phyloP scores from a whole-genome alignment of 2,113 vertebrate species.

The Okapia johnstoni region DNA sequence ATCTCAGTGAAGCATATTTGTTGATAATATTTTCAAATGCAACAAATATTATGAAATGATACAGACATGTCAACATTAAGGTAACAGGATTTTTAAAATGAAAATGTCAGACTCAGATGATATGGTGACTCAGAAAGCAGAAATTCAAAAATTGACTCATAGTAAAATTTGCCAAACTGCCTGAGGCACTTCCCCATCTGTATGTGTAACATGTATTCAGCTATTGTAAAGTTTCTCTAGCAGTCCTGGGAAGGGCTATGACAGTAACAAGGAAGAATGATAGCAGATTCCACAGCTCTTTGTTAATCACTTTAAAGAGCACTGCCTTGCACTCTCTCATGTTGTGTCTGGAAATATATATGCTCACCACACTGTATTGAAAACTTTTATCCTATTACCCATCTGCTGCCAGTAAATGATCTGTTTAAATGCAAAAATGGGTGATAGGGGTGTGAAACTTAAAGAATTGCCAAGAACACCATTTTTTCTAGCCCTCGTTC shows the following conservation, averaged over 20 bases:
- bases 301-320: constrained; percentile 56
- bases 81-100: neutral
- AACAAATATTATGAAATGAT: neutral
- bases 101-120: neutral
- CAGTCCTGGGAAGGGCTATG: neutral
- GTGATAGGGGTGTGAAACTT: neutral
- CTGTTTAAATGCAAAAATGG: constrained; percentile 44
- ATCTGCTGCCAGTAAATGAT: constrained; percentile 65
- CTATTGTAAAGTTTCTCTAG: neutral
- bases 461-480: neutral
- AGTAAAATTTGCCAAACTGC: neutral
- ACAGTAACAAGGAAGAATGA: constrained; percentile 37
- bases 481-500: neutral
- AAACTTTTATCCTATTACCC: constrained; percentile 60
- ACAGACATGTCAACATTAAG: neutral
- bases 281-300: constrained; percentile 27
- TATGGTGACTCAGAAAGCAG: constrained; percentile 35
- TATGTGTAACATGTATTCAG: constrained; percentile 16
- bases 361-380: neutral
- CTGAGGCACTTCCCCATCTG: neutral
- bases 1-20: neutral
- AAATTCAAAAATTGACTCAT: neutral
- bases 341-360: constrained; percentile 56
- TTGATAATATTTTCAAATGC: neutral
- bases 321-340: constrained; percentile 22